These are phyloP conservation scores for Sciaenops ocellatus DNA, from an alignment of 2,797 vertebrate species.

Conservation along the genomic window DNA sequence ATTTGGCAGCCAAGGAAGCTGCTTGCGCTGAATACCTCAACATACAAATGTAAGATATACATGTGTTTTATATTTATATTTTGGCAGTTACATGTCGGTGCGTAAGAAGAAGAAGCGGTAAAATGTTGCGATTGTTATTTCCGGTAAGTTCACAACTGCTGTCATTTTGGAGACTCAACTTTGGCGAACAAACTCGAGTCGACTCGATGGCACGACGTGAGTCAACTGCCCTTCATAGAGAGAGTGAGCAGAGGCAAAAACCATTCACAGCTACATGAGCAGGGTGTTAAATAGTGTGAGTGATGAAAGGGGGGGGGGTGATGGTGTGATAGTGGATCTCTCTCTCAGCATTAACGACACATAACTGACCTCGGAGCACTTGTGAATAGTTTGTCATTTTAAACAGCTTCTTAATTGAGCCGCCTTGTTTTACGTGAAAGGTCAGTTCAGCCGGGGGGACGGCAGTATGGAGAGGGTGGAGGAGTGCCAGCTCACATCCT, in stretches of 20 bases:
- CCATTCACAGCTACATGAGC: constrained; percentile 18
- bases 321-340: constrained; percentile 15
- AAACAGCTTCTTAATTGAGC: constrained; percentile 44
- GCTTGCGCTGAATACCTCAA: too few relatives aligned
- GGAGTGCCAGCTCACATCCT: too few relatives aligned
- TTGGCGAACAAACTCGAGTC: constrained; percentile 3
- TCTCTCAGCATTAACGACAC: constrained; percentile 17
- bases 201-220: not conserved
- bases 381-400: constrained; percentile 48
- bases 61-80: too few relatives aligned
- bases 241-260: constrained; percentile 1
- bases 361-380: constrained; percentile 16
- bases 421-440: constrained; percentile 36
- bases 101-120: too few relatives aligned
- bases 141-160: not conserved
- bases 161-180: not conserved
- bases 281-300: not conserved
- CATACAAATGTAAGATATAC: too few relatives aligned
- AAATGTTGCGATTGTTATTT: too few relatives aligned
- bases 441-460: constrained; percentile 16
- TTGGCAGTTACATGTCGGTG: too few relatives aligned
- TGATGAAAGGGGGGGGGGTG: not conserved
- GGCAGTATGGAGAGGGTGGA: too few relatives aligned
- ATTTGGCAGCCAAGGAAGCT: too few relatives aligned
- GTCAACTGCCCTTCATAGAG: not conserved